Evolutionary conservation across 1,140 invertebrate genomes (phyloP).

Genomic region (Aphis gossypii): DNA sequence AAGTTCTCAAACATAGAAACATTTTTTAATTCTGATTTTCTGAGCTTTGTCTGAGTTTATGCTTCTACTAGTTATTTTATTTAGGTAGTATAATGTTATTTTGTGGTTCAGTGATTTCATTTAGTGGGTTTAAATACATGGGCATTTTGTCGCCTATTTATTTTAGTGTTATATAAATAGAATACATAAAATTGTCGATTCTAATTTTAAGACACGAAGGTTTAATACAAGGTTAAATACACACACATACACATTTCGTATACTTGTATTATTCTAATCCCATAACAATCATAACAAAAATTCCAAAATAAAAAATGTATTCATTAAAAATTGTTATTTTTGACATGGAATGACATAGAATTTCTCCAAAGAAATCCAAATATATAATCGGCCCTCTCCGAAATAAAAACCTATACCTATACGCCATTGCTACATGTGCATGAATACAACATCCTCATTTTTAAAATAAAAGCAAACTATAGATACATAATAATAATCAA

Average conservation of each 20-base stretch:
- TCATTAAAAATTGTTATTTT: no score
- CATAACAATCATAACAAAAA: not conserved
- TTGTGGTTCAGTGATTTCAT: not conserved
- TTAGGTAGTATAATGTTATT: not conserved
- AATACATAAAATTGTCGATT: not conserved
- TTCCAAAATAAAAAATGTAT: no score
- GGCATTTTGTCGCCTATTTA: not conserved
- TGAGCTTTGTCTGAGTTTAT: not conserved
- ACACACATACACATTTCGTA: not conserved
- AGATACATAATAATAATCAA: not conserved
- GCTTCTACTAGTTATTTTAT: not conserved
- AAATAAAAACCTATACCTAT: no score
- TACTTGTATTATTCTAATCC: not conserved
- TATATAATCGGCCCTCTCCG: no score
- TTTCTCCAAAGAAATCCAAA: no score
- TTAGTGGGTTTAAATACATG: not conserved
- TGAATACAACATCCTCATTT: no score
- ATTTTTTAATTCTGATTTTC: not conserved
- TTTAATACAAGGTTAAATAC: not conserved
- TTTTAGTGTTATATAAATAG: conserved; percentile 19
- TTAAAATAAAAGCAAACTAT: no score
- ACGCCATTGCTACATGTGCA: no score
- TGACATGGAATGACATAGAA: no score
- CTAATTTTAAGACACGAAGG: not conserved
- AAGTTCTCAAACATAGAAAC: not conserved